Conservation (phyloP, 1,140 invertebrate species). For the Dreissena polymorpha region DNA sequence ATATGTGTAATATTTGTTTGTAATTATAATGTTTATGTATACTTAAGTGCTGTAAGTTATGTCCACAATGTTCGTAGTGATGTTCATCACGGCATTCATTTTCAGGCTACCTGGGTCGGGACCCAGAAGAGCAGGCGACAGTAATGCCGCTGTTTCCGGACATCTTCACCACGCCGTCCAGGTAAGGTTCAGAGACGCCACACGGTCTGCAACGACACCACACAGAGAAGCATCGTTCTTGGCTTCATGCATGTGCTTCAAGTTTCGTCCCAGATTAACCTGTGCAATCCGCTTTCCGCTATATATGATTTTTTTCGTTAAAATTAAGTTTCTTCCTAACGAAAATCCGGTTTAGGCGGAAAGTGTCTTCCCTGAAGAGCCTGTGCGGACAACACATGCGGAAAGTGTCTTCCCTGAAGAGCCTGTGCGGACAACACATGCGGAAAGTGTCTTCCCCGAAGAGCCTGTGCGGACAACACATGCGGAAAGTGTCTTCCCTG, state of each 20-base stretch:
- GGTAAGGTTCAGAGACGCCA: neutral
- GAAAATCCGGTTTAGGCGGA: too few species aligned
- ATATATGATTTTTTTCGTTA: conserved; percentile 9
- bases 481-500: too few species aligned
- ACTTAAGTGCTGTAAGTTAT: too few species aligned
- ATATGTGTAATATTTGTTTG: too few species aligned
- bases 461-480: too few species aligned
- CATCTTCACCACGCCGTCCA: conserved; percentile 22
- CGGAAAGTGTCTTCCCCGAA: too few species aligned
- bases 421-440: too few species aligned
- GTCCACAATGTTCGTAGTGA: too few species aligned
- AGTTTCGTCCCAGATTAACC: neutral
- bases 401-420: too few species aligned
- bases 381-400: too few species aligned
- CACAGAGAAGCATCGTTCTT: neutral
- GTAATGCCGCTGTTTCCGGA: conserved; percentile 16
- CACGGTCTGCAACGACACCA: neutral
- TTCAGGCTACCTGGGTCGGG: conserved; percentile 28
- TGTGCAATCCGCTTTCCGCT: neutral
- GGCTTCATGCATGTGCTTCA: neutral
- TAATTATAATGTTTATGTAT: too few species aligned
- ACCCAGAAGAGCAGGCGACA: conserved; percentile 16
- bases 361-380: too few species aligned
- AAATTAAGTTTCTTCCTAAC: neutral
- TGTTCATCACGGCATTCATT: neutral